Conservation (phyloP, 2,113 vertebrate species). For the Chinchilla lanigera region DNA sequence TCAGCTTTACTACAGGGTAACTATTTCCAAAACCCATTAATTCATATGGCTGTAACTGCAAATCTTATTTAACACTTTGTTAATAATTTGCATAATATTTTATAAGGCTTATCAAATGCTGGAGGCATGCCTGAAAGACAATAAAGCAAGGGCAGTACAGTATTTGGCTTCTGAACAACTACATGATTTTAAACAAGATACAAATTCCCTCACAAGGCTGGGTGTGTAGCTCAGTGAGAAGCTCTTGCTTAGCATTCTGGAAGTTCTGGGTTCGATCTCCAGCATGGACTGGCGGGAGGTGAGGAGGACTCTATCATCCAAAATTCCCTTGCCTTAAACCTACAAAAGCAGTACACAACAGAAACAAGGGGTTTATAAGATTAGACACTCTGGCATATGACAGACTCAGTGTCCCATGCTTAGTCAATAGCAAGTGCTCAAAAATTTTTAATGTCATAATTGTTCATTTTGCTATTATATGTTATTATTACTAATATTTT, state of each 20-base stretch:
- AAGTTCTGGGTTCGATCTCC: neutral
- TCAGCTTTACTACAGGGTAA: neutral
- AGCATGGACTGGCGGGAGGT: neutral
- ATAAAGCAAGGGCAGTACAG: neutral
- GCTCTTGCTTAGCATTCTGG: neutral
- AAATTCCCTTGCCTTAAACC: neutral
- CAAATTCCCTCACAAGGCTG: neutral
- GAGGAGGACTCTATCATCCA: neutral
- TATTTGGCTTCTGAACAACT: neutral
- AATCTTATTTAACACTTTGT: neutral
- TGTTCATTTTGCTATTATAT: neutral
- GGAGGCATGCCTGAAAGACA: neutral
- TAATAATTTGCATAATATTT: neutral
- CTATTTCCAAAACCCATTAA: neutral
- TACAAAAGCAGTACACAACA: neutral
- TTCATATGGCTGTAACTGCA: neutral
- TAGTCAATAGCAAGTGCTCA: neutral
- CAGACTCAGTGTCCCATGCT: neutral
- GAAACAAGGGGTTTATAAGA: neutral
- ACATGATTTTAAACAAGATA: neutral
- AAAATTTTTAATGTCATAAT: neutral
- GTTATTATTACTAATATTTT: neutral
- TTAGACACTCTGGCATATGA: neutral
- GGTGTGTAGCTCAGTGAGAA: no score
- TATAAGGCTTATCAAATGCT: neutral